Base-by-base conservation (phyloP, 2,888 invertebrate genomes). In the Podotricha telesiphe region DNA sequence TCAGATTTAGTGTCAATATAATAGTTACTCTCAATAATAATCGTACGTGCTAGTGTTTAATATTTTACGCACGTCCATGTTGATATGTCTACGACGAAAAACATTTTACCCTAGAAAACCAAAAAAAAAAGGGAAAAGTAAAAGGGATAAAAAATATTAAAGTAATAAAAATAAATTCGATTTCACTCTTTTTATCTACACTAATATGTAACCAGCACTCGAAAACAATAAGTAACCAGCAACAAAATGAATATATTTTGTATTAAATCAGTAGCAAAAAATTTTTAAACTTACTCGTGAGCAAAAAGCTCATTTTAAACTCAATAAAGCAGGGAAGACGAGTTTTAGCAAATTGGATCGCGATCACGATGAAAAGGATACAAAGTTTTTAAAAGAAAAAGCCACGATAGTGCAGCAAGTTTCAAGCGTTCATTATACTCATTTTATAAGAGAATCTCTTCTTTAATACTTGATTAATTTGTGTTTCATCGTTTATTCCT, bases 271-370 rank as follows among this genome's bases (percentile, higher is more conserved):
- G 37, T 20, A n/a, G n/a, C 45, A 34, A 48, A 47, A 56, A 22
- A 47, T 50, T 42, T n/a, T 20, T 15, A 48, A 56, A 67, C 45
- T 67, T 61, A 50, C 34, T 45, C n/a, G 51, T 59, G 53, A 47
- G n/a, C 48, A 48, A 65, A 34, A 73, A 70, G 37, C 65, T 56
- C 53, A 69, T 64, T 62, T 55, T 65, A 40, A 73, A 67, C 69
- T 51, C 63, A 63, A 73, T 69, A 68, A 71, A 68, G 69, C 34
- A 58, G 61, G 65, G 67, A 65, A 67, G 67, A 45, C 45, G 51
- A 67, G 61, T 53, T 72, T 73, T 65, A 73, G 65, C 69, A 73
- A 69, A 73, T 73, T 71, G 67, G 73, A 73, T 73, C 65, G 67
- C 67, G 71, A 63, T 67, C 71, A 62, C 67, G 69, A 58, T 68